phyloP scores from a whole-genome alignment of 2,888 invertebrate species.

The Xylota segnis region DNA sequence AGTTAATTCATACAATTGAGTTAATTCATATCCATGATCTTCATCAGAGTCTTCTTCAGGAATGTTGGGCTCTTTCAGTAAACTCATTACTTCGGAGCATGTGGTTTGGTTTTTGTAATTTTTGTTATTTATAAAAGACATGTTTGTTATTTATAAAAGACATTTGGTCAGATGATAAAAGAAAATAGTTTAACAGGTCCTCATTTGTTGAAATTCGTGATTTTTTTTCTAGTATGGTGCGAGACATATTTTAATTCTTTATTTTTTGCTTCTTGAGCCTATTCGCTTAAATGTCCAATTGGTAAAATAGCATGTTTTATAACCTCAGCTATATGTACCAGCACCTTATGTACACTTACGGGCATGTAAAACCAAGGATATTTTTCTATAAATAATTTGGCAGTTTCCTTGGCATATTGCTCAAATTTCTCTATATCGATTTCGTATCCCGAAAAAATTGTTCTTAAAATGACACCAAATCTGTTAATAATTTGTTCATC shows the following conservation, averaged over 20 bases:
- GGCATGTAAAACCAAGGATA: constrained; percentile 5
- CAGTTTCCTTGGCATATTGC: no score
- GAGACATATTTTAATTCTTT: no score
- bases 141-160: no score
- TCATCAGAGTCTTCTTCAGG: no score
- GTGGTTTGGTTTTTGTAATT: no score
- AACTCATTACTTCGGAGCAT: constrained; percentile 4
- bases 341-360: neutral
- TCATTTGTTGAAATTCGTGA: constrained; percentile 8
- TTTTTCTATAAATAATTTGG: neutral
- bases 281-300: neutral
- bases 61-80: constrained; percentile 6
- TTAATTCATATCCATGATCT: neutral
- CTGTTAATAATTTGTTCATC: no score
- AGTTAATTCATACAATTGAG: constrained; percentile 1
- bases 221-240: no score
- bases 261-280: neutral
- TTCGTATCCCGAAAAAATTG: no score
- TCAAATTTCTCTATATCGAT: no score
- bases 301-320: neutral
- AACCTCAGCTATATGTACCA: neutral
- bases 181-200: constrained; percentile 2
- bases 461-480: no score
- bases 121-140: no score
- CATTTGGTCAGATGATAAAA: neutral